Base-by-base conservation (phyloP, 2,113 vertebrate species). In the Spermophilus dauricus region DNA sequence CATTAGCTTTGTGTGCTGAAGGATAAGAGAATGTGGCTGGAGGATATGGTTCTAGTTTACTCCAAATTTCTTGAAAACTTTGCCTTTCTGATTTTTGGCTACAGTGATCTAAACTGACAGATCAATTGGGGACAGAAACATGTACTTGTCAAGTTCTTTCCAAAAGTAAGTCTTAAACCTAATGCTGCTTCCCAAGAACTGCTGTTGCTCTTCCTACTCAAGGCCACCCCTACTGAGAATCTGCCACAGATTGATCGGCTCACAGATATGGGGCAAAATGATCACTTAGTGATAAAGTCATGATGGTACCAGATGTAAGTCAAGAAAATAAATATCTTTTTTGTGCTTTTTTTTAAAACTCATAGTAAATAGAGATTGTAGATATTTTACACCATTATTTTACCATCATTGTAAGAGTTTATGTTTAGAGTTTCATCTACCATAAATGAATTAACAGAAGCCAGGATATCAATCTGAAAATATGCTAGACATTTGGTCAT, bases 11-110 rank as follows among this genome's bases (percentile, higher is more conserved):
- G 95, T 89, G 37, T 85, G 48, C 61, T 39, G 75, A 89, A 89
- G 17, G 77, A 37, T 83, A 97, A 97, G 75, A 97, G 48, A 92
- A 97, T 96, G 80, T 93, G 69, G 48, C 93, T 98, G 56, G 67
- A 97, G 82, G 86, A 95, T 51, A 94, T 89, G n/a, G 96, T 78
- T 95, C 61, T 77, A 67, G 97, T 98, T 98, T 97, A 89, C 94
- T 97, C 42, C 48, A 87, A 91, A 96, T 98, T 98, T 98, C 92
- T 48, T 97, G 86, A 83, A 96, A 97, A 76, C 34, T 78, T 98
- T 95, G 75, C 92, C 73, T 88, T 97, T 95, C 93, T 95, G 24
- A 8, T 93, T 88, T 93, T 70, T 77, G 53, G 13, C 10, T 82
- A 96, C 73, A 20, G 87, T 97, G 88, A 97, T 95, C 53, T 89